These are phyloP conservation scores for Aphelocoma californica DNA, from an alignment of 2,797 vertebrate genomes.

Conservation along the genomic window DNA sequence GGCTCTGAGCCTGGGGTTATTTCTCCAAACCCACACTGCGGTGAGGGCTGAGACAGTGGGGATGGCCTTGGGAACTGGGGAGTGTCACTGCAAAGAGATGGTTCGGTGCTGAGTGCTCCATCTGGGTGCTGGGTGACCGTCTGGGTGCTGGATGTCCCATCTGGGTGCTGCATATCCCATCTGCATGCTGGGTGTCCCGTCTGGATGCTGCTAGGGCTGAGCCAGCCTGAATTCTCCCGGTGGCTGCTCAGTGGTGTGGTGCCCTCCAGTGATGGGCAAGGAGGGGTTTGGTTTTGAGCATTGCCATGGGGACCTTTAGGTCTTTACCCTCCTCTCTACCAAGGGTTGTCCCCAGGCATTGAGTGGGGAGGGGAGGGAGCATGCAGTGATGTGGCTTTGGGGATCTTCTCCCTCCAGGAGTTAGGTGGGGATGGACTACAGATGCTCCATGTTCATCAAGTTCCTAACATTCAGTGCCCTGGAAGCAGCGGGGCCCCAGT, in stretches of 20 bases:
- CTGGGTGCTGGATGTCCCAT: neutral
- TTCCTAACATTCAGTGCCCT: rapidly evolving
- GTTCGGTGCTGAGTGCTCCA: rapidly evolving
- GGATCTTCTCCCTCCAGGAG: neutral
- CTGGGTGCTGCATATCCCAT: too few relatives aligned
- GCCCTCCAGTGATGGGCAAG: neutral
- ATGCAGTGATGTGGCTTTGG: neutral
- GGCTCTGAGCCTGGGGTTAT: rapidly evolving
- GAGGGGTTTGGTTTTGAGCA: neutral
- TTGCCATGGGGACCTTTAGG: neutral
- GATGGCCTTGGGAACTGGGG: rapidly evolving
- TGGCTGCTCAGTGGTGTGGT: neutral
- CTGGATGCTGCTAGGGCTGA: neutral
- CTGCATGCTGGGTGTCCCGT: neutral
- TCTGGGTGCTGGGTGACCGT: neutral
- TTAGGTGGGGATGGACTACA: neutral
- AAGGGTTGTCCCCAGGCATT: neutral
- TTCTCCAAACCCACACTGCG: rapidly evolving
- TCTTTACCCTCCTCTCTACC: neutral
- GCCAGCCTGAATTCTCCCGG: neutral
- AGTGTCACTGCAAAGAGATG: neutral
- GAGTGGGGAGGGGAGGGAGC: rapidly evolving
- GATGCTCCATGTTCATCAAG: neutral
- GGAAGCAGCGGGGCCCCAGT: rapidly evolving
- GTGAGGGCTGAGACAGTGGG: neutral